Evolutionary conservation across 2,797 vertebrate genomes (phyloP), one percentile per base, ranked within the genome.

Genomic region (Microctenopoma steveboyesi): DNA sequence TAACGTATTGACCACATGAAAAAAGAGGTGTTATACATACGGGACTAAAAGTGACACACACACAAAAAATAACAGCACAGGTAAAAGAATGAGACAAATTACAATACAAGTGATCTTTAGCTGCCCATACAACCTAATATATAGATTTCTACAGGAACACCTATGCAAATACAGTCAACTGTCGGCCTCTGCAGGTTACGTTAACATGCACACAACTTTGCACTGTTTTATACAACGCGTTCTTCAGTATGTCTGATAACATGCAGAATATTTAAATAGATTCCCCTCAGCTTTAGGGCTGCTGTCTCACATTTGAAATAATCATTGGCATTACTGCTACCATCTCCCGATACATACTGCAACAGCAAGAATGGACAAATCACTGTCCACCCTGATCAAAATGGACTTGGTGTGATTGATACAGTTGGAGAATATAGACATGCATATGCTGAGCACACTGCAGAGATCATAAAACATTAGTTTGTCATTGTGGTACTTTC

Each of bases 401-500:
- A 79, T 11, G 43, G 81, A 76, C 78, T 70, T 15, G 53, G 52
- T 63, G 48, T 76, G 86, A 90, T 81, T 88, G 83, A 88, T 89
- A 86, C 42, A 83, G 72, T 53, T 42, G 71, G 76, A 80, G 83
- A 85, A 86, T 86, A 85, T 72, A 78, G 76, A 86, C 86, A 69
- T 66, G 69, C 83, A 79, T 89, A 89, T 89, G 85, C 86, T 64
- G 78, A 71, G 85, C 81, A 76, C 88, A 88, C 88, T 82, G 90
- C 86, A 82, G 88, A 90, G 86, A 90, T 86, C 89, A 87, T 90
- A 93, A 93, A 92, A 70, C 88, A 90, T 46, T 66, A 83, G 87
- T 88, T 85, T 91, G 92, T 91, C 91, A 91, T 87, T 88, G 89
- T 86, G 88, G 81, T 86, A 74, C 72, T 90, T 92, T 79, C 80